A percentile compares a stretch with the other conserved stretches of the same genome.
These are phyloP conservation scores for Allobates femoralis DNA, from an alignment of 2,797 vertebrate species.

Conservation along the genomic window DNA sequence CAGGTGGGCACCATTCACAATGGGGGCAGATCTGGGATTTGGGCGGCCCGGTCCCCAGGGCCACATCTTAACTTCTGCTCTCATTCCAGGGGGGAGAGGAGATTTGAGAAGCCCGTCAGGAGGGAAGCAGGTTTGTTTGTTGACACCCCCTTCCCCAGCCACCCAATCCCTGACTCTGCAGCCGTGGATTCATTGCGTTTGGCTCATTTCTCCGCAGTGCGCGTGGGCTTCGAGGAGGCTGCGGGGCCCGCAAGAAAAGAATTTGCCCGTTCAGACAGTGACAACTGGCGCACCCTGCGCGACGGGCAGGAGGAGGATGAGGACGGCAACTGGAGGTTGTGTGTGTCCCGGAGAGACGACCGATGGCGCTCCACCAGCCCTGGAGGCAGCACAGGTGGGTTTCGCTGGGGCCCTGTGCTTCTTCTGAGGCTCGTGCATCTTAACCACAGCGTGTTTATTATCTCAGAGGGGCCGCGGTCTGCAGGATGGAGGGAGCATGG, in stretches of 20 bases:
- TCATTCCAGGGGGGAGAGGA: slow-evolving; percentile 81
- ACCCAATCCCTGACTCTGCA: too few species aligned
- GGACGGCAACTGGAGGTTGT: slow-evolving; percentile 82
- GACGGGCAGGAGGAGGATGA: slow-evolving; percentile 89
- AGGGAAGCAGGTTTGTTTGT: slow-evolving; percentile 78
- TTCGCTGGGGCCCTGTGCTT: not conserved
- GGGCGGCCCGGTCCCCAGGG: not conserved
- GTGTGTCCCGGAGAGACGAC: slow-evolving; percentile 79
- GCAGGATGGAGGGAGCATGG: slow-evolving; percentile 89
- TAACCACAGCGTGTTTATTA: slow-evolving; percentile 62
- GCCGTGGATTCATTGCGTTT: too few species aligned
- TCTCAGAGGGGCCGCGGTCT: slow-evolving; percentile 84
- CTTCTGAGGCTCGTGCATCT: not conserved
- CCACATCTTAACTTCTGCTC: not conserved
- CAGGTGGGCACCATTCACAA: slow-evolving; percentile 73
- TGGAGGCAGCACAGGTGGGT: slow-evolving; percentile 63
- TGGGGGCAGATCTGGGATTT: not conserved
- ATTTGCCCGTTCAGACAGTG: slow-evolving; percentile 90
- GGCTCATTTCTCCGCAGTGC: slow-evolving; percentile 67
- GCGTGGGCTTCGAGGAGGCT: slow-evolving; percentile 85
- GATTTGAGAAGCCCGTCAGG: slow-evolving; percentile 89
- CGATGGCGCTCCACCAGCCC: slow-evolving; percentile 74
- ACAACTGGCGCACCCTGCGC: slow-evolving; percentile 91
- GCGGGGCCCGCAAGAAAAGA: slow-evolving; percentile 80
- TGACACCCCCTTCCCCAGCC: not conserved